Evolutionary conservation across 2,113 vertebrate genomes (phyloP).

Genomic region (Brienomyrus longianalis): DNA sequence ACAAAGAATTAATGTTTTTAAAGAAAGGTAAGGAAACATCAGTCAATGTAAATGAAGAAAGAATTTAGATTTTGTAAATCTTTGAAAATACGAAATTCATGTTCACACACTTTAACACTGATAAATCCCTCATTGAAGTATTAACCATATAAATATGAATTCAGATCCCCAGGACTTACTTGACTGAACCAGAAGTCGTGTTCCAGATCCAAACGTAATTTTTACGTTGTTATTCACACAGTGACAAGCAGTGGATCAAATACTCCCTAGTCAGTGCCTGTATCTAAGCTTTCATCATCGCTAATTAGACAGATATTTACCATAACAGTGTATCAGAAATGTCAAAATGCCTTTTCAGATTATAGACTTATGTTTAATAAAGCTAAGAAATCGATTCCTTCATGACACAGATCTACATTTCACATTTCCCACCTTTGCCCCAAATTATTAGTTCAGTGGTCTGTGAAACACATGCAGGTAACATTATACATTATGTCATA

Average conservation of each 20-base stretch:
- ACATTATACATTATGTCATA: background rate
- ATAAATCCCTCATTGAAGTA: background rate
- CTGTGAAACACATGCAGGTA: background rate
- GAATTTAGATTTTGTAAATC: background rate
- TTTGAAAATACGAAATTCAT: background rate
- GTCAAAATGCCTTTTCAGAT: background rate
- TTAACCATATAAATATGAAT: background rate
- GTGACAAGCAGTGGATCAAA: slow-evolving; percentile 1
- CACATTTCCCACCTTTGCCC: background rate
- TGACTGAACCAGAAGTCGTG: slow-evolving; percentile 22
- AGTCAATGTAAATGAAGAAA: background rate
- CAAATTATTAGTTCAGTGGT: slow-evolving; percentile 15
- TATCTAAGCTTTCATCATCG: background rate
- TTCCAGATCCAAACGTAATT: slow-evolving; percentile 32
- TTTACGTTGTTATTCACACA: slow-evolving; percentile 27
- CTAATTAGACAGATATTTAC: background rate
- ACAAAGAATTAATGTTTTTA: background rate
- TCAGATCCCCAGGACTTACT: slow-evolving; percentile 27
- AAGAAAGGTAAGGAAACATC: background rate
- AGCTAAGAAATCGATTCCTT: background rate
- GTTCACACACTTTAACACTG: background rate
- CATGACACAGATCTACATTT: background rate
- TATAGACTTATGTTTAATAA: slow-evolving; percentile 4
- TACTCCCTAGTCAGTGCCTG: slow-evolving; percentile 2
- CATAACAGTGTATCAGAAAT: background rate